Evolutionary conservation across 2,797 vertebrate genomes (phyloP).

Genomic region (Lacerta bilineata): DNA sequence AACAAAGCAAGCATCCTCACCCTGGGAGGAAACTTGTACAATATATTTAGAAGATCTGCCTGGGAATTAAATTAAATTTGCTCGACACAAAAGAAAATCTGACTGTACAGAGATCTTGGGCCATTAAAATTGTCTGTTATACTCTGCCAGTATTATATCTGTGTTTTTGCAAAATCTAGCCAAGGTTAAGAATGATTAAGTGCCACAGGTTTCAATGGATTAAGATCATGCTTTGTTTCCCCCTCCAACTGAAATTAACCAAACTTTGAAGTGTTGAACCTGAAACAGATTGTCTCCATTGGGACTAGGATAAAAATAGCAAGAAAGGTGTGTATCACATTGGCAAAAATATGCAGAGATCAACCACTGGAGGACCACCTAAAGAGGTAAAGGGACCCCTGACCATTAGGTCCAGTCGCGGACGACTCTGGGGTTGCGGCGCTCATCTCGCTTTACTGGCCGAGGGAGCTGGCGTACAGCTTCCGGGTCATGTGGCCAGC

Average conservation of each 20-base stretch:
- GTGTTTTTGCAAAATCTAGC: not conserved
- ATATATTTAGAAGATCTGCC: not conserved
- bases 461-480: too few relatives aligned
- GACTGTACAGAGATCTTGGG: not conserved
- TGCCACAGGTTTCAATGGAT: not conserved
- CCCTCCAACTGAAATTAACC: not conserved
- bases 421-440: too few relatives aligned
- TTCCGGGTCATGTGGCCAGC: too few relatives aligned
- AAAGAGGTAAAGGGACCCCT: too few relatives aligned
- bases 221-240: not conserved
- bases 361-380: not conserved
- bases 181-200: conserved; percentile 8
- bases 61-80: not conserved
- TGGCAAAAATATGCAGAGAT: not conserved
- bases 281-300: not conserved
- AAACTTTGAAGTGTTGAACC: not conserved
- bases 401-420: too few relatives aligned
- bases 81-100: not conserved
- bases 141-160: not conserved
- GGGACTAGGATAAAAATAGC: not conserved
- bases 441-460: too few relatives aligned
- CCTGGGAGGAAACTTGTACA: not conserved
- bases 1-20: not conserved
- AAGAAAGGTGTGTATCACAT: not conserved
- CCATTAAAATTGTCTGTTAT: not conserved